Evolutionary conservation across 2,888 invertebrate species (phyloP).

Genomic region (Dermolepida albohirtum): DNA sequence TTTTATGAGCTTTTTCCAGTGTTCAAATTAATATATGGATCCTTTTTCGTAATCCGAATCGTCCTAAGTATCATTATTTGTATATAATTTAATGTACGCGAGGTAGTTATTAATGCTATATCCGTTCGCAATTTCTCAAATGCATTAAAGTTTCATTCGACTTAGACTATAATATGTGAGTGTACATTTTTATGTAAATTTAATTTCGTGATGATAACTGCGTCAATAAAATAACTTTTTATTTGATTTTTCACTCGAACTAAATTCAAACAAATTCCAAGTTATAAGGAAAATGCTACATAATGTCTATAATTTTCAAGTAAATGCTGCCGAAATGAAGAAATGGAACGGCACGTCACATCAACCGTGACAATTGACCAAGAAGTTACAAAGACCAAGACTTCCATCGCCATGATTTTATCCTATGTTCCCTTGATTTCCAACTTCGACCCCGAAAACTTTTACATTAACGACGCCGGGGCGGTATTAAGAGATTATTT

Average conservation of each 20-base stretch:
- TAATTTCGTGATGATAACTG: neutral
- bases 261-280: constrained; percentile 28
- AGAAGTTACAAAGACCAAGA: constrained; percentile 37
- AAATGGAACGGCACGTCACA: constrained; percentile 44
- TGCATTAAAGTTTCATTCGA: no score
- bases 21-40: no score
- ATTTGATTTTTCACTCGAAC: constrained; percentile 5
- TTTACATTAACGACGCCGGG: constrained; percentile 43
- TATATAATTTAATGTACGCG: no score
- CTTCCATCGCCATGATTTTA: constrained; percentile 29
- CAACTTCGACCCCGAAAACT: constrained; percentile 39
- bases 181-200: neutral
- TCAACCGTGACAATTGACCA: constrained; percentile 53
- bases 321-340: constrained; percentile 32
- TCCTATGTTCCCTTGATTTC: constrained; percentile 27
- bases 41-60: no score
- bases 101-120: no score
- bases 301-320: constrained; percentile 33
- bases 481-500: constrained; percentile 44
- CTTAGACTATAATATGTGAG: no score
- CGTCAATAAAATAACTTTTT: constrained; percentile 11
- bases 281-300: constrained; percentile 20
- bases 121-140: no score
- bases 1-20: no score
- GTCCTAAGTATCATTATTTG: no score